Percentiles rank a stretch among this genome's conserved stretches.
phyloP scores from a whole-genome alignment of 2,113 vertebrate species.

The Ciconia maguari region DNA sequence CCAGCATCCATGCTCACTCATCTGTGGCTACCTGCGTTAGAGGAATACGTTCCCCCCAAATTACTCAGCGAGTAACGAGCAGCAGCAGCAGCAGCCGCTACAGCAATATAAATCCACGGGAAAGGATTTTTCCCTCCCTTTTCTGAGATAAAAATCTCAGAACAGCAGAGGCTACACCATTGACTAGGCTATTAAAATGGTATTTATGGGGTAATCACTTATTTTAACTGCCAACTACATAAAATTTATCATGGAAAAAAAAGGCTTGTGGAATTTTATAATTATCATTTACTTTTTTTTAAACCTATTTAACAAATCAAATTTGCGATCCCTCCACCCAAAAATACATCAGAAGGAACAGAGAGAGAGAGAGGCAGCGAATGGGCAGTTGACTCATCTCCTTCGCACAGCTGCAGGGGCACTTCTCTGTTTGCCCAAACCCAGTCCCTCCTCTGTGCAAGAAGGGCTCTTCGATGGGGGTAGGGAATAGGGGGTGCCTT shows the following conservation, averaged over 20 bases:
- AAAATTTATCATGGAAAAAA: constrained; percentile 35
- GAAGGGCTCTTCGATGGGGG: neutral
- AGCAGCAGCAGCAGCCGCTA: neutral
- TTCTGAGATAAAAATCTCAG: constrained; percentile 25
- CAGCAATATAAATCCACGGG: neutral
- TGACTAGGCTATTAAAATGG: constrained; percentile 30
- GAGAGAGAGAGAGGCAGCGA: neutral
- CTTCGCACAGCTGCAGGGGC: neutral
- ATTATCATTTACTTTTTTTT: constrained; percentile 52
- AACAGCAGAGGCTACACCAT: neutral
- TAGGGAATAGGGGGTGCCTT: neutral
- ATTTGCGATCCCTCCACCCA: neutral
- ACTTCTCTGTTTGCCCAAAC: neutral
- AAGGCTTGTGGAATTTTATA: constrained; percentile 32
- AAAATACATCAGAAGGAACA: constrained; percentile 36
- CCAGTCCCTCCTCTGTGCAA: neutral
- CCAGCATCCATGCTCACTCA: neutral
- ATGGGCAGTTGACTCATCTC: neutral
- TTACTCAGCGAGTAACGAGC: neutral
- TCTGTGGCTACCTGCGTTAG: neutral
- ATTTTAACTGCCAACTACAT: constrained; percentile 54
- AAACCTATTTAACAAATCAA: constrained; percentile 52
- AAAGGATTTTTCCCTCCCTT: neutral
- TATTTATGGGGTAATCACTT: constrained; percentile 56
- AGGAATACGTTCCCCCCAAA: neutral